phyloP scores from a whole-genome alignment of 2,113 vertebrate species.

The Athene noctua region DNA sequence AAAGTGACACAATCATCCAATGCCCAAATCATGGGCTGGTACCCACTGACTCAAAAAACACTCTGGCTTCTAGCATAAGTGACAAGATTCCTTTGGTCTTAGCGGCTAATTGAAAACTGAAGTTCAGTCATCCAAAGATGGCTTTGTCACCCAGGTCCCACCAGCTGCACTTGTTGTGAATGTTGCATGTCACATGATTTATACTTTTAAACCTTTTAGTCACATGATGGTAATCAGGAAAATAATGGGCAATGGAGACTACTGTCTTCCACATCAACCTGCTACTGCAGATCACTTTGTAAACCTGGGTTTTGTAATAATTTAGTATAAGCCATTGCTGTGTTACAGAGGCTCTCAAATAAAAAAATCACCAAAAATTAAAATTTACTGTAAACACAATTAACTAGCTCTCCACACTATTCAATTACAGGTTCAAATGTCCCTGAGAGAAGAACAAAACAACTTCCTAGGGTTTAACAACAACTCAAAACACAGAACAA shows the following conservation, averaged over 20 bases:
- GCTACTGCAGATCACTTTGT: not conserved
- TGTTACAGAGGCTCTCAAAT: no score
- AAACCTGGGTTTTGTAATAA: not conserved
- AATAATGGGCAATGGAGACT: not conserved
- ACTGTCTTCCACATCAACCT: not conserved
- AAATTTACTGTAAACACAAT: no score
- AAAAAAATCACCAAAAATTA: no score
- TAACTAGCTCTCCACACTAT: no score
- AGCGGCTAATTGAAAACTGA: not conserved
- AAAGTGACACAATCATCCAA: not conserved
- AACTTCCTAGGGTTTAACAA: no score
- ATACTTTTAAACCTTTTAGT: not conserved
- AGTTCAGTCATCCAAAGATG: not conserved
- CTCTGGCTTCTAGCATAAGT: not conserved
- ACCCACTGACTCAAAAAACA: fast-evolving
- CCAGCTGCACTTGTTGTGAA: not conserved
- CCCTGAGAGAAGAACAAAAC: no score
- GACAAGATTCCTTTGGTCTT: not conserved
- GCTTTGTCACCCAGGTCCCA: not conserved
- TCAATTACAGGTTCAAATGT: no score
- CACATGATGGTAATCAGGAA: not conserved
- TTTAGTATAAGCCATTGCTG: not conserved
- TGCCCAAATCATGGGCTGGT: not conserved
- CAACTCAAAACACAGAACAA: no score
- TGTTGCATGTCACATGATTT: not conserved